Evolutionary conservation across 2,888 invertebrate species (phyloP).

Genomic region (Magallana nippona): DNA sequence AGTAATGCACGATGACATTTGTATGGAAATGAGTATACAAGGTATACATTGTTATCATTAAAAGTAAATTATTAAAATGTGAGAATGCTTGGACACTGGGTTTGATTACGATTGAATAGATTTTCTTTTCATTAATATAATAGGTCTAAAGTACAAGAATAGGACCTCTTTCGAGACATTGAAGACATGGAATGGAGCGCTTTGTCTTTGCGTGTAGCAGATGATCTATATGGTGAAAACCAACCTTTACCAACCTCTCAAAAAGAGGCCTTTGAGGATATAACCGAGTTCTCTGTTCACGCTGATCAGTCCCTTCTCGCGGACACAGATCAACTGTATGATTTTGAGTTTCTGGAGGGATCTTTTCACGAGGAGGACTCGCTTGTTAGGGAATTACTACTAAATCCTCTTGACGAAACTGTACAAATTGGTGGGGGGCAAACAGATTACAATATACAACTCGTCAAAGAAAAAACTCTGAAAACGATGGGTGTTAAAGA

Average conservation of each 20-base stretch:
- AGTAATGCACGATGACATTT: too few species aligned
- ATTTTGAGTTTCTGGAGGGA: not conserved
- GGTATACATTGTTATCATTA: too few species aligned
- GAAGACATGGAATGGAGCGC: slow-evolving; percentile 24
- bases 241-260: not conserved
- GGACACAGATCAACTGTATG: not conserved
- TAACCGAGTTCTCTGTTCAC: slow-evolving; percentile 9
- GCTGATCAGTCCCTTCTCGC: not conserved
- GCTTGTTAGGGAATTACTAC: not conserved
- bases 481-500: slow-evolving; percentile 32
- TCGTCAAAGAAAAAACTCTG: not conserved
- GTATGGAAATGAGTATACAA: too few species aligned
- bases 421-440: slow-evolving; percentile 1
- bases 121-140: too few species aligned
- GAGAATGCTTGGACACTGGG: too few species aligned
- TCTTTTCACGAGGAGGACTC: not conserved
- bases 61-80: too few species aligned
- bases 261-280: not conserved
- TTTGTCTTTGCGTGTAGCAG: not conserved
- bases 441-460: slow-evolving; percentile 11
- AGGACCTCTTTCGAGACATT: not conserved
- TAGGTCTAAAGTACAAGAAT: not conserved
- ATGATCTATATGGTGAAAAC: not conserved
- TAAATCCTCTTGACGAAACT: not conserved
- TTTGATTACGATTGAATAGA: too few species aligned